Evolutionary conservation across 2,113 vertebrate genomes (phyloP).

Genomic region (Entelurus aequoreus): DNA sequence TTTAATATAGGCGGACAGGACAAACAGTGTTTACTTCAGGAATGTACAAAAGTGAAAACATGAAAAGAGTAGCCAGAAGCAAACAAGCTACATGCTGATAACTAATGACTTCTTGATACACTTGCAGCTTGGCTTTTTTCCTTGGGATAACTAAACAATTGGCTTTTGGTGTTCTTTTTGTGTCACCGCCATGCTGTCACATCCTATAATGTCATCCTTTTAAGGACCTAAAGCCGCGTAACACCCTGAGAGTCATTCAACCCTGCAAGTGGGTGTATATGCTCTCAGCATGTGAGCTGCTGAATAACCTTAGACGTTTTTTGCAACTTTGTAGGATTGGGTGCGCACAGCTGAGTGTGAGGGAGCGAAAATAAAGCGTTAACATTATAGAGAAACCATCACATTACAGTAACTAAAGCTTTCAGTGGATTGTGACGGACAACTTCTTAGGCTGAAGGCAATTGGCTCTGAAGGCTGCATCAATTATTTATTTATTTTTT

Average conservation of each 20-base stretch:
- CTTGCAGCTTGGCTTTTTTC: constrained; percentile 3
- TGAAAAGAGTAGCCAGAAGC: neutral
- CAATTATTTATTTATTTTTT: constrained; percentile 15
- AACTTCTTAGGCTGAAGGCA: constrained; percentile 18
- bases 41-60: neutral
- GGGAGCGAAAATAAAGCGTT: constrained; percentile 6
- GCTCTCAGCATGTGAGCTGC: constrained; percentile 15
- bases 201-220: constrained; percentile 39
- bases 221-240: constrained; percentile 37
- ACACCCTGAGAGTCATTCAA: constrained; percentile 30
- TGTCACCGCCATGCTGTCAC: constrained; percentile 42
- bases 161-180: constrained; percentile 19
- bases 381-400: constrained; percentile 8
- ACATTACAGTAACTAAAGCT: constrained; percentile 36
- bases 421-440: constrained; percentile 19
- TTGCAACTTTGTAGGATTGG: constrained; percentile 5
- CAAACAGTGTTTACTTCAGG: neutral
- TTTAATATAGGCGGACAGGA: neutral
- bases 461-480: constrained; percentile 24
- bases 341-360: neutral
- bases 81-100: neutral
- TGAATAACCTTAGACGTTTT: constrained; percentile 20
- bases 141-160: constrained; percentile 9
- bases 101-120: constrained; percentile 22
- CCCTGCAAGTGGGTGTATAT: constrained; percentile 8